Conservation (phyloP, 2,797 vertebrate genomes). For the Scarus forsteni region DNA sequence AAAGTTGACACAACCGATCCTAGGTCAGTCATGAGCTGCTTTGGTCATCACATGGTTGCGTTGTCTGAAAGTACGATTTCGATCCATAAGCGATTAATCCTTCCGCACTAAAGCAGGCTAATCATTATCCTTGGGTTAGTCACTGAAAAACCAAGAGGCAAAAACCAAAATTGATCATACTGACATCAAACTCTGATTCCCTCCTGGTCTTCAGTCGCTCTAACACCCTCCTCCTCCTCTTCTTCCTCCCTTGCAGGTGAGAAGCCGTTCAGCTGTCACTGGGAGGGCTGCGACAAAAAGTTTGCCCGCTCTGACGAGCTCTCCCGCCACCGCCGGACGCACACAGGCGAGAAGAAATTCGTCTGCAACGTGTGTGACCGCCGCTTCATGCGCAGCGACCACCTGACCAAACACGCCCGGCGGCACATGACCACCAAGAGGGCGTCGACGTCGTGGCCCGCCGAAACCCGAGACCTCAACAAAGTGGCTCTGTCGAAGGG, state of each 20-base stretch:
- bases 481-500: constrained; percentile 78
- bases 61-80: no score
- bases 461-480: constrained; percentile 86
- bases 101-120: no score
- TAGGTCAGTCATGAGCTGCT: no score
- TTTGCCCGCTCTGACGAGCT: constrained; percentile 98
- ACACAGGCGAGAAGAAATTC: constrained; percentile 98
- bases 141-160: no score
- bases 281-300: constrained; percentile 96
- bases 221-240: background rate
- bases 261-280: constrained; percentile 96
- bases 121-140: no score
- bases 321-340: constrained; percentile 94
- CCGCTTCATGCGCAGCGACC: constrained; percentile 98
- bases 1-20: no score
- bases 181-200: no score
- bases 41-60: no score
- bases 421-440: constrained; percentile 93
- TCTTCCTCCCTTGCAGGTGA: constrained; percentile 85
- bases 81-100: no score
- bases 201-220: background rate
- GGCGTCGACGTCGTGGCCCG: constrained; percentile 86
- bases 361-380: constrained; percentile 92
- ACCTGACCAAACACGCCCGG: constrained; percentile 95
- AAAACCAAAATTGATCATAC: no score